Base-by-base conservation (phyloP, 2,888 invertebrate species). In the Cerastoderma edule region DNA sequence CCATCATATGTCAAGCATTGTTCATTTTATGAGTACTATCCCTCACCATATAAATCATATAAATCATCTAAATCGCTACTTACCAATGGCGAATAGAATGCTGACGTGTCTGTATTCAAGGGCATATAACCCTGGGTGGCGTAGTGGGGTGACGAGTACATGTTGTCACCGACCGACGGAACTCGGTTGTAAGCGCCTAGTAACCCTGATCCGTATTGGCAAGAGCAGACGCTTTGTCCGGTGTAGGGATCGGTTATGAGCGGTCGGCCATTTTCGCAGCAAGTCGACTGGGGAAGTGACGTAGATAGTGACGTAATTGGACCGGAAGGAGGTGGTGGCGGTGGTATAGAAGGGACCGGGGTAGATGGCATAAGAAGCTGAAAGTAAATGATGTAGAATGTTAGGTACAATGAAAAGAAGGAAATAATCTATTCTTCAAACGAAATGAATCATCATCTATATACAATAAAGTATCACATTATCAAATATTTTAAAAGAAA, bases 71-170 rank as follows among this genome's bases (percentile, higher is more conserved):
- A 19, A 28, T 2, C 6, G 44, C 13, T 35, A 90, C 97, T 96
- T 95, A 98, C 98, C 96, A 98, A 93, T 86, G 98, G 97, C 78
- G 97, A 97, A 94, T 98, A 98, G 94, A 98, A 98, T 72, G 98
- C 97, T 67, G 98, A 97, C 91, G 97, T 97, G 57, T 93, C 93
- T 93, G 91, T 89, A 53, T 84, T 83, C 56, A 84, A 75, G 57
- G 92, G 91, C 79, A 93, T 87, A 77, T 93, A 93, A 24, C 91
- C 90, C 80, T 91, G 91, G 32, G 91, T 89, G 22, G 91, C 88
- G 69, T 88, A 88, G 32, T 88, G 87, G 28, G 87, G 81, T 48
- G 89, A 82, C 30, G 89, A 86, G 83, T 92, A 92, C 77, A 91
- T 88, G 54, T 86, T 86, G 73, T 91, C 91, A 27, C 91, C 88